Evolutionary conservation across 2,113 vertebrate species (phyloP).

Genomic region (Calyptomena viridis): DNA sequence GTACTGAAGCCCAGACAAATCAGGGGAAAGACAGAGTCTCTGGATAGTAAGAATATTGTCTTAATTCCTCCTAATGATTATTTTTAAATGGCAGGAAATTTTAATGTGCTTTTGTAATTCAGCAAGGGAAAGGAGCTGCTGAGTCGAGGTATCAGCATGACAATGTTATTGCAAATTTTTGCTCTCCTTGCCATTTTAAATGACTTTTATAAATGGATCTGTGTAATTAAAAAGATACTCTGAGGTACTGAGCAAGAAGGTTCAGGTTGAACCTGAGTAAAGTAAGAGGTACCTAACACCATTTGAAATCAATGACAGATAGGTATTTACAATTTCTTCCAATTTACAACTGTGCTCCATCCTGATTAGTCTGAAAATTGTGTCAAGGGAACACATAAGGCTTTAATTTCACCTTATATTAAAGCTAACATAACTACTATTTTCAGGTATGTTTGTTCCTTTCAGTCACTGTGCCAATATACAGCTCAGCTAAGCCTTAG

Average conservation of each 20-base stretch:
- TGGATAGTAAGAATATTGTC: neutral
- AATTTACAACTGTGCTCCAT: neutral
- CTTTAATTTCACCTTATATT: constrained; percentile 3
- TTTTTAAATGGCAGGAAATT: constrained; percentile 58
- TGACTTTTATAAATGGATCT: neutral
- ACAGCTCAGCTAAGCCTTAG: constrained; percentile 8
- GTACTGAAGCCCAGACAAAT: neutral
- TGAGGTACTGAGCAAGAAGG: neutral
- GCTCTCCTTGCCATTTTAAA: neutral
- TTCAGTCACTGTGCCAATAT: constrained; percentile 12
- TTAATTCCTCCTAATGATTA: constrained; percentile 16
- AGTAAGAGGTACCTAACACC: neutral
- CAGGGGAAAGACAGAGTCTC: neutral
- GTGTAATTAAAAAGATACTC: neutral
- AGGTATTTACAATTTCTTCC: neutral
- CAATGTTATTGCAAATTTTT: neutral
- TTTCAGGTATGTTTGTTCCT: constrained; percentile 14
- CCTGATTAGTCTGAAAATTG: neutral
- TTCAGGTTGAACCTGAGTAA: neutral
- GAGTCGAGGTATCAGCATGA: neutral
- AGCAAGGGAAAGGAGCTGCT: neutral
- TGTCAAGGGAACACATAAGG: neutral
- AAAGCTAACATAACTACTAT: neutral
- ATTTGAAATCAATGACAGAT: neutral
- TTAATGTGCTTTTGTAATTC: constrained; percentile 33